Evolutionary conservation across 1,140 invertebrate species (phyloP), one percentile per base, ranked within the genome.

Genomic region (Melitaea cinxia): DNA sequence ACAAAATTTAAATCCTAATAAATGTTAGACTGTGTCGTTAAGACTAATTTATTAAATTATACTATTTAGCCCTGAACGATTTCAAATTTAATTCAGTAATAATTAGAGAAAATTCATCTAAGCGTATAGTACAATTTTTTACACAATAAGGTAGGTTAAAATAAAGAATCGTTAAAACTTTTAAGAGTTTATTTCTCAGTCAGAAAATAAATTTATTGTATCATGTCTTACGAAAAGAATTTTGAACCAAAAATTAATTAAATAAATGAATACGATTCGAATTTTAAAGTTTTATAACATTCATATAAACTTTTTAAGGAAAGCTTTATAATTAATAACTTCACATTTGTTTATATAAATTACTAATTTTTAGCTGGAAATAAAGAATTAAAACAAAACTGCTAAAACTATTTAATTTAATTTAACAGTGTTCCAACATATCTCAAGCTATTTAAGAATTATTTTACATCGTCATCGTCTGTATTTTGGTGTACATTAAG

Each of bases 121-220:
- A 6, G 21, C 58, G 33, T 52, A 39, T 60, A 60, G 45, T 39
- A 12, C 58, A 52, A 60, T 60, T 60, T 37, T 37, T 23, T 37
- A 21, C 14, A 10, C 33, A 26, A 53, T 53, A 53, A 53, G 54
- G 33, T 24, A 17, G 26, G 28, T 61, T 53, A 37, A 61, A 53
- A 7, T 30, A 61, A 53, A 61, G 35, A 15, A 53, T 61, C 59
- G 54, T 61, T 61, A 50, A 61, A 61, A 53, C 33, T 39, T 26
- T 53, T 50, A 35, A 26, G 35, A 39, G 23, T 14, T 56, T 23
- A 39, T 33, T 24, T 39, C 6, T 56, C 7, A 2, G 42, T 12
- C 42, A 9, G 19, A 23, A 47, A 47, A 47, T 23, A 47, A 12
- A 47, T 47, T 47, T 23, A 47, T 47, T 47, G n/a, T n/a, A n/a